Evolutionary conservation across 2,113 vertebrate genomes (phyloP).

Genomic region (Protobothrops flavoviridis): DNA sequence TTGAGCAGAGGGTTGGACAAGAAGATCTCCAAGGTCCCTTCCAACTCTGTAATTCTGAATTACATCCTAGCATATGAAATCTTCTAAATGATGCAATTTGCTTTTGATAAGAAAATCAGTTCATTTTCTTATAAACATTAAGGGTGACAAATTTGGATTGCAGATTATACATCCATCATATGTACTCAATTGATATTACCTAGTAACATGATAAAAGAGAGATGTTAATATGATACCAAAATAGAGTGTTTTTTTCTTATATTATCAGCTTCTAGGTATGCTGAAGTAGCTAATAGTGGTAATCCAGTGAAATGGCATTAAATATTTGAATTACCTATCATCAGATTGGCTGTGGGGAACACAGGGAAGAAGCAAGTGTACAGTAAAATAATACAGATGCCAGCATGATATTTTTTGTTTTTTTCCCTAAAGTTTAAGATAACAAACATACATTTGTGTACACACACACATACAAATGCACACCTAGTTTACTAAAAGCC

Average conservation of each 20-base stretch:
- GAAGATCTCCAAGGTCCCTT: background rate
- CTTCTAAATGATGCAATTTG: background rate
- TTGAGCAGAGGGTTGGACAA: background rate
- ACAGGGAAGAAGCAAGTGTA: background rate
- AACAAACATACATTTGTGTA: background rate
- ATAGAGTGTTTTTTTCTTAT: background rate
- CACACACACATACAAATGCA: background rate
- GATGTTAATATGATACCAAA: background rate
- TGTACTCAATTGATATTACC: background rate
- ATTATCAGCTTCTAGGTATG: background rate
- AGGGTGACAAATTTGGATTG: background rate
- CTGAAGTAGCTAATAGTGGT: background rate
- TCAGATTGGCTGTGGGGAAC: background rate
- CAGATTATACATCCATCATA: background rate
- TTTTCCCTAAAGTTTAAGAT: background rate
- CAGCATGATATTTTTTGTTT: background rate
- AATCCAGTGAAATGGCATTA: background rate
- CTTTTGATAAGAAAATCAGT: background rate
- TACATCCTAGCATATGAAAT: background rate
- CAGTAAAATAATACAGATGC: background rate
- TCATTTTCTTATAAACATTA: background rate
- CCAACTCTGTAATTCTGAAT: background rate
- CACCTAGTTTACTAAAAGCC: background rate
- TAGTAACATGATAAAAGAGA: background rate
- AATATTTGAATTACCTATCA: background rate